These are phyloP conservation scores for Tokudaia tokunoshimensis DNA, from an alignment of 2,797 vertebrate species.

Conservation along the genomic window DNA sequence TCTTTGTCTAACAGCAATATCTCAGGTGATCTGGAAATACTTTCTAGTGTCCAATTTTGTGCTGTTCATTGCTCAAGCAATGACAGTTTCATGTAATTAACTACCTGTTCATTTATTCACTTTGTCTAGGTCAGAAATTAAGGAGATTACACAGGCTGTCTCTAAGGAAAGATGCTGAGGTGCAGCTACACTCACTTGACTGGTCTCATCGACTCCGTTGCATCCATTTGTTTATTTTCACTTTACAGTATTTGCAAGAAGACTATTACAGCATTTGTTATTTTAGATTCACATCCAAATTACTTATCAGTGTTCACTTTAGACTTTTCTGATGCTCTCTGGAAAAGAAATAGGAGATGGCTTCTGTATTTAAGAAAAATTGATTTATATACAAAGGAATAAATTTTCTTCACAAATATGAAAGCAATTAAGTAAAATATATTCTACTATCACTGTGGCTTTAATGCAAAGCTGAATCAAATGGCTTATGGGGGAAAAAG, in stretches of 20 bases:
- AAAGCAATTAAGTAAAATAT: conserved; percentile 73
- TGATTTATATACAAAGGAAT: conserved; percentile 68
- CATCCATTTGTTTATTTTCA: conserved; percentile 61
- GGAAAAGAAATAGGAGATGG: conserved; percentile 64
- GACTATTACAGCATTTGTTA: conserved; percentile 40
- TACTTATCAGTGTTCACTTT: conserved; percentile 67
- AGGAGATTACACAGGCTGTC: neutral
- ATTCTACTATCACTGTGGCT: conserved; percentile 67
- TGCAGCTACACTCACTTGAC: neutral
- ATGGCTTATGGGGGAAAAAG: conserved; percentile 71
- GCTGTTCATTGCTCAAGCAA: neutral
- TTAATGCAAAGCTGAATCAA: conserved; percentile 79
- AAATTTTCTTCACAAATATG: conserved; percentile 58
- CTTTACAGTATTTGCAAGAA: conserved; percentile 57
- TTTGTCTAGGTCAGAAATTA: neutral
- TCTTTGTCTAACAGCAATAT: neutral
- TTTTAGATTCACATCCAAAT: conserved; percentile 66
- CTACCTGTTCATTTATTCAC: neutral
- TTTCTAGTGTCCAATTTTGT: neutral
- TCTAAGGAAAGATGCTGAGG: neutral
- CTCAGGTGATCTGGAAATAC: neutral
- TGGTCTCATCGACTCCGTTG: neutral
- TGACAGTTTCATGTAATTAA: neutral
- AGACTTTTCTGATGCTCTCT: conserved; percentile 69
- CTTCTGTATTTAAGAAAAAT: conserved; percentile 73